These are phyloP conservation scores for Lindbergichthys nudifrons DNA, from an alignment of 2,797 vertebrate species.

Conservation along the genomic window DNA sequence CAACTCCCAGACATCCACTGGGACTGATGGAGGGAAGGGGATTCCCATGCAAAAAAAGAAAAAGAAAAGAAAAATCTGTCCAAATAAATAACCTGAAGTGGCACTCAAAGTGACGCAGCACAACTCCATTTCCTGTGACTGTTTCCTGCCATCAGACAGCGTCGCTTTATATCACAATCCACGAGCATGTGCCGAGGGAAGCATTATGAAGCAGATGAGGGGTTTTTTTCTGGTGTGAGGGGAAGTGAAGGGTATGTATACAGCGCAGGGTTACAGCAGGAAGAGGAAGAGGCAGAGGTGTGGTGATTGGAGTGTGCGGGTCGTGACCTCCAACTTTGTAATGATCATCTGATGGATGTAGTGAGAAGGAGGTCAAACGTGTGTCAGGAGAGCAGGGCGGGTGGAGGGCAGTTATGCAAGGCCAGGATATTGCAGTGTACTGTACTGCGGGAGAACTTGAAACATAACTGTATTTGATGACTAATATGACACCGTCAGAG, in stretches of 20 bases:
- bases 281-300: conserved; percentile 72
- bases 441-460: conserved; percentile 4
- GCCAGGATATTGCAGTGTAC: conserved; percentile 14
- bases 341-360: conserved; percentile 84
- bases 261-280: conserved; percentile 51
- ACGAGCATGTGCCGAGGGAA: conserved; percentile 54
- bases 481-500: neutral
- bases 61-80: conserved; percentile 53
- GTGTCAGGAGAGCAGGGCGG: conserved; percentile 65
- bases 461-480: neutral
- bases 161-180: conserved; percentile 74
- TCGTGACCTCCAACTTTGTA: conserved; percentile 78
- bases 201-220: conserved; percentile 50
- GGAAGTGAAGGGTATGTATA: conserved; percentile 55
- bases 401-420: neutral
- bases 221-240: conserved; percentile 37
- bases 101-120: conserved; percentile 72
- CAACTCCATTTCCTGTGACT: conserved; percentile 77
- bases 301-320: conserved; percentile 74
- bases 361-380: conserved; percentile 72
- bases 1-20: conserved; percentile 50
- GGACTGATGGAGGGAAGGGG: conserved; percentile 67
- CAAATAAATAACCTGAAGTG: conserved; percentile 84
- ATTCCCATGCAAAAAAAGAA: conserved; percentile 63
- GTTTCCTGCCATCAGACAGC: conserved; percentile 75